Evolutionary conservation across 2,797 vertebrate species (phyloP), one percentile per base, ranked within the genome.

Genomic region (Gymnothorax reevesii): DNA sequence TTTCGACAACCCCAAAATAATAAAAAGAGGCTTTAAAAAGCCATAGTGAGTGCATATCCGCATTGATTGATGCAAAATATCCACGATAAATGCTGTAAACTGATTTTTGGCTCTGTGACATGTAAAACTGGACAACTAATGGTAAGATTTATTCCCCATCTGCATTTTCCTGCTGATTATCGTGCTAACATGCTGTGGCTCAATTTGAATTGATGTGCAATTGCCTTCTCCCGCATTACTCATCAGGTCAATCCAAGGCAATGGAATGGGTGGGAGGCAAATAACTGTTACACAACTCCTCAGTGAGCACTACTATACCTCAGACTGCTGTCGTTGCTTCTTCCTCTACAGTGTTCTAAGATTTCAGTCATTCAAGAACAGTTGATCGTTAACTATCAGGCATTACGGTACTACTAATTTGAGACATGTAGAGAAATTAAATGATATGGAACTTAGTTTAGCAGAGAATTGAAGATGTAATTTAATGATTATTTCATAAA

Each of bases 191-290:
- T 33, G 52, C 84, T 75, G 55, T 85, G 73, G 69, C 84, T 42
- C 55, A 57, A 60, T 83, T 57, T 33, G 64, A 57, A 83, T 83
- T 33, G 54, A 64, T 86, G 54, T 54, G 10, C 80, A 83, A 86
- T 83, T 73, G 86, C 82, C 73, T 86, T 86, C 54, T 82, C 62
- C 55, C 52, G 57, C 33, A 86, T 57, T 83, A 73, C 17, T 73
- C 80, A 73, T 86, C 80, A 83, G 27, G 79, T 62, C 54, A 60
- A 60, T 83, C n/a, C 57, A 33, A 83, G 82, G 82, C 57, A 59
- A 83, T 27, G 27, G 13, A 83, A 27, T n/a, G 77, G 77, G 57
- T 57, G 57, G 82, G 82, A 83, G 57, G 82, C 8, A 57, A 83
- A 83, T 57, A 13, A 57, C 25, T 25, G 57, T 83, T 57, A 83